These are phyloP conservation scores for Anthoscopus minutus DNA, from an alignment of 2,113 vertebrate species.

Conservation along the genomic window DNA sequence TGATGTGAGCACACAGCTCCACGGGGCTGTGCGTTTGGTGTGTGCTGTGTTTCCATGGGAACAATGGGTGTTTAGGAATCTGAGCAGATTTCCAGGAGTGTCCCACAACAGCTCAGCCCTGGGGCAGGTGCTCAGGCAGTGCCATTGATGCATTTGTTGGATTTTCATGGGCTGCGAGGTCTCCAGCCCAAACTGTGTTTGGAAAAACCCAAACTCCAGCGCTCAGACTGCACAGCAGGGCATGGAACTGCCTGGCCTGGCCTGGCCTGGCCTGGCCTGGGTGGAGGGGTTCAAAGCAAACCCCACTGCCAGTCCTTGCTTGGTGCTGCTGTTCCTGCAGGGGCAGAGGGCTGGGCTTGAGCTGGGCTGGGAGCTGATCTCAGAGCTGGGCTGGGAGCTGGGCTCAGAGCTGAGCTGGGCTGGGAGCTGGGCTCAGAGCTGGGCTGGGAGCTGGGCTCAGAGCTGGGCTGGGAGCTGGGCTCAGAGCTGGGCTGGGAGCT, in stretches of 20 bases:
- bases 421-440: no score
- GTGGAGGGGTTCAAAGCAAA: background rate
- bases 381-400: no score
- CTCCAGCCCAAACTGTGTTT: background rate
- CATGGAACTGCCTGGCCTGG: background rate
- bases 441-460: no score
- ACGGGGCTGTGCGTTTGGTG: accelerated
- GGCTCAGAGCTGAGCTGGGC: no score
- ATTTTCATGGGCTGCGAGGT: background rate
- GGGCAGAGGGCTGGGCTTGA: no score
- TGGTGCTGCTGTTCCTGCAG: background rate
- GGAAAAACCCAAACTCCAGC: background rate
- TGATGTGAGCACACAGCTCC: accelerated
- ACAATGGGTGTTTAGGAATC: background rate
- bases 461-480: no score
- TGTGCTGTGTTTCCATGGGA: background rate
- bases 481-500: no score
- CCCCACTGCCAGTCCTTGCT: accelerated
- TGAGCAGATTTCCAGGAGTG: background rate
- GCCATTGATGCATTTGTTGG: accelerated
- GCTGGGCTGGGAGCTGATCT: no score
- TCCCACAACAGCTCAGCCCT: background rate
- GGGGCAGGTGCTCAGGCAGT: background rate
- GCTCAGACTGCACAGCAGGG: accelerated
- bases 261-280: background rate